These are phyloP conservation scores for Umimayanthus chanpuru DNA, from an alignment of 92 coral and sea anemone species.

Conservation along the genomic window DNA sequence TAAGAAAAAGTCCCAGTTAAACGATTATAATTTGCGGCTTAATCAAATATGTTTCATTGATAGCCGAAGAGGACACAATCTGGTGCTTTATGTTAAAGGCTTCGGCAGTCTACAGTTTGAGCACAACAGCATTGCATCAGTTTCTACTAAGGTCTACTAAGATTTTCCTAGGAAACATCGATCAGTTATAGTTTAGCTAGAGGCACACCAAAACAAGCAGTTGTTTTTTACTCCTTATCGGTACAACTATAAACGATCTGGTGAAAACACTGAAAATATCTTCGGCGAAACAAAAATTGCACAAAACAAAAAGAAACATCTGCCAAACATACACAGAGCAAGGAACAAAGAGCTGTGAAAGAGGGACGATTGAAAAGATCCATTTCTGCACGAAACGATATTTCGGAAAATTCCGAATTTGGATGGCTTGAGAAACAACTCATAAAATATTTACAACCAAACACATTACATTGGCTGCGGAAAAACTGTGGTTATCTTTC, in stretches of 20 bases:
- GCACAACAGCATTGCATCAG: background rate
- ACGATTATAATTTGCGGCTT: background rate
- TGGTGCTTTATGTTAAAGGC: no score
- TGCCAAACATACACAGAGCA: background rate
- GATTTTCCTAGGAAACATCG: background rate
- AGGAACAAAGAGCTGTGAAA: background rate
- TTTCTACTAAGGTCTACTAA: constrained; percentile 17
- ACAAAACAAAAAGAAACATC: background rate
- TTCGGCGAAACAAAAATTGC: background rate
- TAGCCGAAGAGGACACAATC: background rate
- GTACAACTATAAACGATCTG: background rate
- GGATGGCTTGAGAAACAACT: background rate
- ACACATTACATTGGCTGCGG: background rate
- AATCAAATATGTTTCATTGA: background rate
- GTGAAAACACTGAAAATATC: background rate
- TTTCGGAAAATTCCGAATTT: background rate
- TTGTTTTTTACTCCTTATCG: no score
- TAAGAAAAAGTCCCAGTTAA: background rate
- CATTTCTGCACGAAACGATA: background rate
- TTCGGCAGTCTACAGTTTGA: background rate
- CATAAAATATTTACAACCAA: background rate
- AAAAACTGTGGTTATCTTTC: background rate
- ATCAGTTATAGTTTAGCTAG: background rate
- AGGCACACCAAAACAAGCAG: background rate
- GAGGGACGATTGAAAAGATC: background rate